Base-by-base conservation (phyloP, 2,888 invertebrate genomes). In the Rotaria magnacalcarata region DNA sequence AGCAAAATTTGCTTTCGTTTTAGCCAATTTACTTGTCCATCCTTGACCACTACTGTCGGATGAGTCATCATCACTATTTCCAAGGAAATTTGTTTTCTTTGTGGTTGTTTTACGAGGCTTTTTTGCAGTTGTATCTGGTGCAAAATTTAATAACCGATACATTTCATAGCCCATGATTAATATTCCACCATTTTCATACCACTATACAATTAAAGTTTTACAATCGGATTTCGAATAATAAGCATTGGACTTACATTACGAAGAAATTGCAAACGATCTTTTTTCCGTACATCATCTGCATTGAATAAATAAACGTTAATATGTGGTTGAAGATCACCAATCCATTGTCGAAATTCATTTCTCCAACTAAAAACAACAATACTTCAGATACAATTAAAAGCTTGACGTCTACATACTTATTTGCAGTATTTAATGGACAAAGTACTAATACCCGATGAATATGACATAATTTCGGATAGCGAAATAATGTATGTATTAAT, bases 291-390 rank as follows among this genome's bases (percentile, higher is more conserved):
- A 34, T 67, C 67, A 4, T 67, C 67, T 14, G 67, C 67, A 67
- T 34, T 67, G 19, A 67, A 67, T 34, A 67, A 67, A 41, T 67
- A 85, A 41, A 87, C 67, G 67, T 52, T 75, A 2, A 87, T 85
- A 85, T 54, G 43, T 21, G 67, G 84, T 85, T 84, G 43, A 84
- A 85, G 75, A 24, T 19, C 24, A 54, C 52, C 85, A 16, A 85
- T 85, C 97, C 97, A 97, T 89, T 94, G 94, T n/a, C 93, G 92
- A 92, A 95, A 96, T 92, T 98, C 98, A 89, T 94, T 94, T 47
- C 94, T 94, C 99, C 99, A 99, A 92, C 99, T 99, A 34, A 34
- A 34, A 2, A 34, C 1, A 34, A 34, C 1, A 1, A 2, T 34
- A 2, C 2, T 34, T 34, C 1, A 34, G 34, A 34, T 34, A 34